Conservation (phyloP, 2,113 vertebrate species). For the Malurus alboscapulatus region DNA sequence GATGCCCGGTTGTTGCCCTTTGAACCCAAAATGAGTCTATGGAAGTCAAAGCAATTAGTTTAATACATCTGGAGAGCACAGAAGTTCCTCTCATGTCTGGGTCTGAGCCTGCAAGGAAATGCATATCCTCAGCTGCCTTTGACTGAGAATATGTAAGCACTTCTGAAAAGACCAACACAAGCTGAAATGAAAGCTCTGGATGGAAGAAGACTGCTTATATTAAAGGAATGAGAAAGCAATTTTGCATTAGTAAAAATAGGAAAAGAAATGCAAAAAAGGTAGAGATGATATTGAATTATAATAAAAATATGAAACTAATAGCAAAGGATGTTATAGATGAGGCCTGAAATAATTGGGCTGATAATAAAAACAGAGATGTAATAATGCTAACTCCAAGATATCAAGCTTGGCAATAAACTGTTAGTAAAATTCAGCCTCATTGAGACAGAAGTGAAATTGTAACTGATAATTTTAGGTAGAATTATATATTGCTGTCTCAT, state of each 20-base stretch:
- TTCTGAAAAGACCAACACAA: neutral
- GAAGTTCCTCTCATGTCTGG: conserved; percentile 26
- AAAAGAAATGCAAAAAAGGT: neutral
- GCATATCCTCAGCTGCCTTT: conserved; percentile 1
- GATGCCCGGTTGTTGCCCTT: conserved; percentile 29
- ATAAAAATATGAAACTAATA: neutral
- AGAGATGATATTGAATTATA: neutral
- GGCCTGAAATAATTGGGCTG: neutral
- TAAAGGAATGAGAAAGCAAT: neutral
- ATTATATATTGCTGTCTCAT: neutral
- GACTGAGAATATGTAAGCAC: neutral
- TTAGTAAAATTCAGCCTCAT: neutral
- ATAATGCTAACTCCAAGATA: neutral
- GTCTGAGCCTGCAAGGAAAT: conserved; percentile 20
- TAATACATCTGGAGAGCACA: conserved; percentile 40
- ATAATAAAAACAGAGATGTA: neutral
- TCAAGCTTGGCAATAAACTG: neutral
- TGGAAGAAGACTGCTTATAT: neutral
- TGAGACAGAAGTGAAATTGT: neutral
- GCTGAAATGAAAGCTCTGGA: neutral
- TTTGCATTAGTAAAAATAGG: conserved; percentile 1
- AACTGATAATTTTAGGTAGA: neutral
- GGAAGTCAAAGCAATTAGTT: conserved; percentile 58
- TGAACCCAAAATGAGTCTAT: conserved; percentile 47
- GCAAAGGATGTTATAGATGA: neutral